These are phyloP conservation scores for Trachymyrmex cornetzi DNA, from an alignment of 1,140 invertebrate species.

Conservation along the genomic window DNA sequence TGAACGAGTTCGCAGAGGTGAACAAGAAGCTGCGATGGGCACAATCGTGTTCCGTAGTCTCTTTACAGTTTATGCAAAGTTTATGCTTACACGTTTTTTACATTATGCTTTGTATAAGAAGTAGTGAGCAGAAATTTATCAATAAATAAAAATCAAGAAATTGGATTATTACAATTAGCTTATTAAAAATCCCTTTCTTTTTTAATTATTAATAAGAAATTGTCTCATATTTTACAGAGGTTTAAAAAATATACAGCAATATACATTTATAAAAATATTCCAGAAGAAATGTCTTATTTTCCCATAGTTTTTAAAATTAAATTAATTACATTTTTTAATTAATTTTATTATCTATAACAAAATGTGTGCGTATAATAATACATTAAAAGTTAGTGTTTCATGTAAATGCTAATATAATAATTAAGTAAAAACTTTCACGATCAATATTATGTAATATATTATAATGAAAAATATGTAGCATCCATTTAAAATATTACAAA, in stretches of 20 bases:
- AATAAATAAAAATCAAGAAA: not conserved
- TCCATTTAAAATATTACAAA: not conserved
- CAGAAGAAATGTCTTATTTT: conserved; percentile 23
- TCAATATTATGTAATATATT: not conserved
- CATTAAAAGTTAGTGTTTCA: not conserved
- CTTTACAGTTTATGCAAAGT: not conserved
- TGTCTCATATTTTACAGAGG: not conserved
- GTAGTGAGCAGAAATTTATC: not conserved
- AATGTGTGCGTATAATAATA: not conserved
- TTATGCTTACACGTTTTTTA: not conserved
- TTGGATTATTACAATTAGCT: not conserved
- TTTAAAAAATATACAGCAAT: not conserved
- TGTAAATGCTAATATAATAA: not conserved
- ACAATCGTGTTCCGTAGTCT: not conserved
- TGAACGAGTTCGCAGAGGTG: conserved; percentile 52
- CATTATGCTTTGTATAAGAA: not conserved
- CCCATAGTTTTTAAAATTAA: not conserved
- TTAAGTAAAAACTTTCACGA: not conserved
- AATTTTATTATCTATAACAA: not conserved
- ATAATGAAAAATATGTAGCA: not conserved
- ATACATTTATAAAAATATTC: not conserved
- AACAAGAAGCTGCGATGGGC: conserved; percentile 52
- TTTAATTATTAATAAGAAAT: not conserved
- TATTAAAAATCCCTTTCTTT: not conserved
- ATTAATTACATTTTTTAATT: conserved; percentile 1